These are phyloP conservation scores for Ictidomys tridecemlineatus DNA, from an alignment of 2,113 vertebrate species.

Conservation along the genomic window DNA sequence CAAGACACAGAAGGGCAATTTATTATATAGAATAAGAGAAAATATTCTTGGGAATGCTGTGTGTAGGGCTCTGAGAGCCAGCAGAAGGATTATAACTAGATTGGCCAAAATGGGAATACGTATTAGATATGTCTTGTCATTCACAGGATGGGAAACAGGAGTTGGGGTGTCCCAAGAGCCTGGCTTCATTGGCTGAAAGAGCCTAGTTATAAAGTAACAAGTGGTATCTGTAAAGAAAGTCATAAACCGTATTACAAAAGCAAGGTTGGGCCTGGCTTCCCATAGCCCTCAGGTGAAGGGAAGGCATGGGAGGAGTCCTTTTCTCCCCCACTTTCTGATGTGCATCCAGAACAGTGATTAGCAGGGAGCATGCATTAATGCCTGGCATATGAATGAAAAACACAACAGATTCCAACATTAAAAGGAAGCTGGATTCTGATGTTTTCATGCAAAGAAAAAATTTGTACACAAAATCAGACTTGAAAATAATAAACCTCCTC, in stretches of 20 bases:
- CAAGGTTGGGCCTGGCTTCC: not conserved
- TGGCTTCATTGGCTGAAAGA: not conserved
- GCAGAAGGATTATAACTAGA: not conserved
- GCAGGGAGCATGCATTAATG: not conserved
- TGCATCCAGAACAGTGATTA: not conserved
- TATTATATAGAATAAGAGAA: not conserved
- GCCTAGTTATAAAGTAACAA: not conserved
- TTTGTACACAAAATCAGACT: not conserved
- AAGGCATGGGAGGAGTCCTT: not conserved
- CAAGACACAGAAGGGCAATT: not conserved
- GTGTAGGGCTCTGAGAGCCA: not conserved
- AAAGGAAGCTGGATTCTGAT: not conserved
- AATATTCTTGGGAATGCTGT: not conserved
- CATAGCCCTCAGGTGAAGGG: not conserved
- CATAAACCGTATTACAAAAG: not conserved
- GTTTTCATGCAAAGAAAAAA: not conserved
- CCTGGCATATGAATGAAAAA: too few relatives aligned
- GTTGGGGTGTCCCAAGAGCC: not conserved
- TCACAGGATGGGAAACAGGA: not conserved
- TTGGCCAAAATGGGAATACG: not conserved
- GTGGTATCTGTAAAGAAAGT: not conserved
- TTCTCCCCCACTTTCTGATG: not conserved
- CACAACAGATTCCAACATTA: not conserved
- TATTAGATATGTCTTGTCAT: too few relatives aligned
- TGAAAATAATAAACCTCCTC: not conserved